These are phyloP conservation scores for Eremophila alpestris DNA, from an alignment of 2,797 vertebrate species.

Conservation along the genomic window DNA sequence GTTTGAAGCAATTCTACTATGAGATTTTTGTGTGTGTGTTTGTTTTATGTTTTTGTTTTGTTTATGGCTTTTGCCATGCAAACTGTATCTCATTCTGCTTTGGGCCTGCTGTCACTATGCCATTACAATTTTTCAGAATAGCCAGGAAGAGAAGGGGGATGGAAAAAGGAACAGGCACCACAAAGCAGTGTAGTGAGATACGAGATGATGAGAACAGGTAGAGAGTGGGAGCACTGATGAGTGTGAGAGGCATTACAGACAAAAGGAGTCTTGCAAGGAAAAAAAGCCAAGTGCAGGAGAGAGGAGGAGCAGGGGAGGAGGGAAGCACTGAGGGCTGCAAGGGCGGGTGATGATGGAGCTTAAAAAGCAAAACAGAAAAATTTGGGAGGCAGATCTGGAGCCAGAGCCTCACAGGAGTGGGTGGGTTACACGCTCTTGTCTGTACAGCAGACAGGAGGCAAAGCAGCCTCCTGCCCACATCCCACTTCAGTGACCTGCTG, in stretches of 20 bases:
- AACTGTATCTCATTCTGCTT: neutral
- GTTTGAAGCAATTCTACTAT: neutral
- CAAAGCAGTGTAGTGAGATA: neutral
- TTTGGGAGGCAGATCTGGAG: neutral
- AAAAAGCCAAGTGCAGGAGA: neutral
- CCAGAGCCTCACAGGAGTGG: neutral
- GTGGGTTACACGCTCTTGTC: neutral
- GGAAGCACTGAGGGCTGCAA: neutral
- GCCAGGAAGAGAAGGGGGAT: neutral
- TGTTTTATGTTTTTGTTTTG: neutral
- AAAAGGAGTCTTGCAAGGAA: neutral
- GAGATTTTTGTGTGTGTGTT: neutral
- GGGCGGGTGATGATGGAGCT: neutral
- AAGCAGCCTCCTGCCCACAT: neutral
- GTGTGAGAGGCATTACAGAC: neutral
- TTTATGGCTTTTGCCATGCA: neutral
- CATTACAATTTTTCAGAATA: slow-evolving; percentile 8
- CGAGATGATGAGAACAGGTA: neutral
- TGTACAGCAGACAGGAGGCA: neutral
- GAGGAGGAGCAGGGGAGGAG: neutral
- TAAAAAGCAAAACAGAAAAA: neutral
- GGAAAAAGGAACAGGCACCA: neutral
- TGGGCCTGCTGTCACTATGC: neutral
- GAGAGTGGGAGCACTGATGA: neutral
- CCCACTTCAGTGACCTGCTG: neutral